A percentile compares a stretch with the other conserved stretches of the same genome.
These are phyloP conservation scores for Mesoligia furuncula DNA, from an alignment of 2,888 invertebrate genomes.

Conservation along the genomic window DNA sequence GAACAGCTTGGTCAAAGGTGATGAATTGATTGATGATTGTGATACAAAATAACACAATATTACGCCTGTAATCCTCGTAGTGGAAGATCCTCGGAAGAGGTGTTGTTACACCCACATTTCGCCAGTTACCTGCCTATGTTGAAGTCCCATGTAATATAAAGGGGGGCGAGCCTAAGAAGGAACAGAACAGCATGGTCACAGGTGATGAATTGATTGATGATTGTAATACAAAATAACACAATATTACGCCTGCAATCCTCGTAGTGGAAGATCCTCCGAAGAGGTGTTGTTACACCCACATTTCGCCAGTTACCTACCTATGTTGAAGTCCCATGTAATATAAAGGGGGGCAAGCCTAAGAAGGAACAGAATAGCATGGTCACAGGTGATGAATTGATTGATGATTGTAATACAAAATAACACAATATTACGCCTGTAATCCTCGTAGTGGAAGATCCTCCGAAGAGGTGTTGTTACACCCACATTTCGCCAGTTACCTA, in stretches of 20 bases:
- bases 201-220: background rate
- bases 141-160: background rate
- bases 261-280: no score
- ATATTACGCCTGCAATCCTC: background rate
- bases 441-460: no score
- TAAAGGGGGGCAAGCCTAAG: no score
- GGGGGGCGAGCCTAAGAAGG: background rate
- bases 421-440: background rate
- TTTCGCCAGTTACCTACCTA: background rate
- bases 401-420: constrained; percentile 3
- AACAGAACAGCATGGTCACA: background rate
- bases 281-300: background rate
- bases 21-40: background rate
- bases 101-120: background rate
- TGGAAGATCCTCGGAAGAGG: no score
- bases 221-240: background rate
- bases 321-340: background rate
- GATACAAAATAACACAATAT: background rate
- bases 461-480: no score
- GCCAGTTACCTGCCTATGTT: background rate
- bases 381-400: background rate
- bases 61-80: background rate
- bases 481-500: background rate
- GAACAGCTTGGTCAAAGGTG: background rate
- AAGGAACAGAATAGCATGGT: background rate